phyloP scores from a whole-genome alignment of 2,888 invertebrate genomes.

The Eupithecia inturbata region DNA sequence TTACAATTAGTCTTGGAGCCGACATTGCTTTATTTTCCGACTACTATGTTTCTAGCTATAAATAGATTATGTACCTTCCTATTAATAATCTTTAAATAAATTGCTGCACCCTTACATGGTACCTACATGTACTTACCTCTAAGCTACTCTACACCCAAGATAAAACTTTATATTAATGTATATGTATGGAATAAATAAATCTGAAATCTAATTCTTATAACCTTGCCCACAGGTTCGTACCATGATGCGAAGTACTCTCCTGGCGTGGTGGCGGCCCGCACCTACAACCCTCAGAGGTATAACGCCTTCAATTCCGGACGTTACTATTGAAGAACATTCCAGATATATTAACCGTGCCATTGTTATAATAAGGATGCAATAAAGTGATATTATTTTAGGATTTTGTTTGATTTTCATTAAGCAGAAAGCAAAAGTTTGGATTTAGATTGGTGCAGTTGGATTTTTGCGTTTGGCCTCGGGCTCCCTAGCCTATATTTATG shows the following conservation, averaged over 20 bases:
- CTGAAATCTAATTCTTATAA: slow-evolving; percentile 19
- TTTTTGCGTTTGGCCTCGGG: not conserved
- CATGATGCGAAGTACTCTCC: slow-evolving; percentile 66
- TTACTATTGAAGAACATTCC: slow-evolving; percentile 48
- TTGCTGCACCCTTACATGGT: no score
- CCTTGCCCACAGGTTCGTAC: slow-evolving; percentile 70
- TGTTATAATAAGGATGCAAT: slow-evolving; percentile 21
- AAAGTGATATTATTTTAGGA: slow-evolving; percentile 23
- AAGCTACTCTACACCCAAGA: no score
- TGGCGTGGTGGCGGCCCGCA: slow-evolving; percentile 62
- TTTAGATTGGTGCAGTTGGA: not conserved
- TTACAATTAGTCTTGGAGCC: no score
- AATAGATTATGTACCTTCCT: no score
- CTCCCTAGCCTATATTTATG: no score
- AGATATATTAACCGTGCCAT: slow-evolving; percentile 29
- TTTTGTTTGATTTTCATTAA: slow-evolving; percentile 6
- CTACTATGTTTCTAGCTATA: no score
- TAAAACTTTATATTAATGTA: no score
- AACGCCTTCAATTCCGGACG: slow-evolving; percentile 58
- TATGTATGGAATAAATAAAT: no score
- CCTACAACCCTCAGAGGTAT: slow-evolving; percentile 56
- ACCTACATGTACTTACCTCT: no score
- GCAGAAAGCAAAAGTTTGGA: not conserved
- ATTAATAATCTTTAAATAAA: no score
- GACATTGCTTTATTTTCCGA: no score